Evolutionary conservation across 1,140 invertebrate genomes (phyloP), one percentile per base, ranked within the genome.

Genomic region (Magallana angulata): DNA sequence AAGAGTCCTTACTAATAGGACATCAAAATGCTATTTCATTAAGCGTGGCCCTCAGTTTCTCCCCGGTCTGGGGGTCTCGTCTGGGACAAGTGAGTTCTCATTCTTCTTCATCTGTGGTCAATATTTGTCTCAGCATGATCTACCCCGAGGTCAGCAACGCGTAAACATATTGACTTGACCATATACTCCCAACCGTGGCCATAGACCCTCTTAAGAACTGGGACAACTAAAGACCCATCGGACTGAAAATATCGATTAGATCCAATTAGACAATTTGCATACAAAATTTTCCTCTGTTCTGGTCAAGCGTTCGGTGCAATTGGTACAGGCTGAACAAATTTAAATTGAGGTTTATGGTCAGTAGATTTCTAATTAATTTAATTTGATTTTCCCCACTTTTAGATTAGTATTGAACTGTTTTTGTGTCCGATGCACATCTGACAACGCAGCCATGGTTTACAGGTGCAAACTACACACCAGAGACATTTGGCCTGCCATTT

Each of bases 211-310:
- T 36, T 11, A 9, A 30, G 68, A 30, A 64, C 18, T 64, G 18
- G 60, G 60, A 64, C 68, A 76, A 24, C 68, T 76, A 76, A 30
- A 76, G 68, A 76, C 68, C 24, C 18, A 76, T 36, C 68, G 8
- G 68, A 36, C 68, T 76, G 68, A 30, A 76, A 76, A 76, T 76
- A 76, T 76, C 68, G 36, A 76, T 76, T 76, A 76, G 68, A 76
- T 76, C 68, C 68, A 76, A 76, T 76, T 76, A 76, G 68, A 30
- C 68, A 76, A 76, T 76, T 30, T 76, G 68, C 68, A 76, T 76
- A 76, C 68, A 76, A 76, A 36, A 36, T 76, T 76, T 76, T 76
- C 9, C 11, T 76, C 68, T 36, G 68, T 76, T 36, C 68, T 76
- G 68, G 68, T 76, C 68, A 76, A 76, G 68, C 68, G 68, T 76